Evolutionary conservation across 2,113 vertebrate genomes (phyloP), one percentile per base, ranked within the genome.

Genomic region (Rhizomys pruinosus): DNA sequence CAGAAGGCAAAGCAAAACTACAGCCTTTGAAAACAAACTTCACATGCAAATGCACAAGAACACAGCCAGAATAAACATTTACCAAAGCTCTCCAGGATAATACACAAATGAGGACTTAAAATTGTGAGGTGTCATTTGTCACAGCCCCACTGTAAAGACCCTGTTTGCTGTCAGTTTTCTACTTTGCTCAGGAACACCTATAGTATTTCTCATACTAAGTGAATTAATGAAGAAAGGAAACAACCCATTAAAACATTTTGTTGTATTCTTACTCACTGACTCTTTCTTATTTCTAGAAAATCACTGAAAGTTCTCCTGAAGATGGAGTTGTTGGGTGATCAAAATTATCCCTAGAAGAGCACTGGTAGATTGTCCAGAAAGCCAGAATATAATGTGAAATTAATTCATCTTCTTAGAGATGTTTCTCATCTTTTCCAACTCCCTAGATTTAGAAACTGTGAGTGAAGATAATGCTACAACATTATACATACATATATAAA

Each of bases 351-450:
- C 76, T 69, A 42, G 37, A 92, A 76, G 25, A 87, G 52, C 57
- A 74, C n/a, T 42, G 32, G 23, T 44, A 74, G 69, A 34, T 78
- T 92, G 59, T 84, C 88, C 73, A 78, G 82, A 94, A 96, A 86
- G 2, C 52, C 22, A 78, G 86, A 80, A 37, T 84, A 61, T 63
- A 82, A 78, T 61, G 63, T 42, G 32, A 42, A 95, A 68, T 76
- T 64, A 69, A 84, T 78, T 74, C 73, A 78, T 37, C n/a, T 37
- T 89, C 84, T 84, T 72, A 89, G 77, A 87, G 22, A 13, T 90
- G 68, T 34, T 94, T 37, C 39, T 34, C n/a, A 59, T 57, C 47
- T 87, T 32, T 92, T 92, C 69, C 20, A 87, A 59, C 71, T 93
- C 34, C 59, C 52, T 39, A 77, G 2, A 55, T 85, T 90, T 61